phyloP scores from a whole-genome alignment of 92 coral and sea anemone species.

The Phenganax subtilis region DNA sequence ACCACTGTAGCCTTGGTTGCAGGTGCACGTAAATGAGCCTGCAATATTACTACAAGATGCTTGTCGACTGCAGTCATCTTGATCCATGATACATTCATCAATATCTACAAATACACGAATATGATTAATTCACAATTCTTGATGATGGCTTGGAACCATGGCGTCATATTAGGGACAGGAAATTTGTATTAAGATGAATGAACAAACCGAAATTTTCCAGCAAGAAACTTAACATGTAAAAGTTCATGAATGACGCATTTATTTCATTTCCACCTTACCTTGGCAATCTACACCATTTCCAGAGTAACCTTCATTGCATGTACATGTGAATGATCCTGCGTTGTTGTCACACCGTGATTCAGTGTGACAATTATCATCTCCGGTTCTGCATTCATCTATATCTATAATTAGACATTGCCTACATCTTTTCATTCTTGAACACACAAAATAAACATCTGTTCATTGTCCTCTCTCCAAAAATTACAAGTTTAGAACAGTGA shows the following conservation, averaged over 20 bases:
- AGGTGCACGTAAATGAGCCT: slow-evolving; percentile 50
- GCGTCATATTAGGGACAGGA: no score
- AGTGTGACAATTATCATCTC: background rate
- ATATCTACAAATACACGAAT: slow-evolving; percentile 44
- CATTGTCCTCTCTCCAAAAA: no score
- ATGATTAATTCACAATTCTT: no score
- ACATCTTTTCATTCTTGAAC: background rate
- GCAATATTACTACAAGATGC: slow-evolving; percentile 48
- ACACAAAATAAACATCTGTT: background rate
- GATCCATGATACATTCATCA: slow-evolving; percentile 59
- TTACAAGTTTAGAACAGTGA: no score
- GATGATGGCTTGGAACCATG: no score
- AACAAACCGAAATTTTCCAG: no score
- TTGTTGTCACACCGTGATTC: slow-evolving; percentile 30
- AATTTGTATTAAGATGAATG: no score
- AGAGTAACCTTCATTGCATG: background rate
- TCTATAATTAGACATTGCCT: slow-evolving; percentile 6
- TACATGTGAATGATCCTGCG: background rate
- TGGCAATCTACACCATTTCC: background rate
- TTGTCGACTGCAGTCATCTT: slow-evolving; percentile 49
- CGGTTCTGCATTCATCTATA: slow-evolving; percentile 32
- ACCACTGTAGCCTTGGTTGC: slow-evolving; percentile 53
- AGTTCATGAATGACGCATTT: background rate
- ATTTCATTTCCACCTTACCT: background rate
- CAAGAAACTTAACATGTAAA: no score